Percentiles rank a stretch among this genome's conserved stretches.
These are phyloP conservation scores for Diuraphis noxia DNA, from an alignment of 1,140 invertebrate species.

Conservation along the genomic window DNA sequence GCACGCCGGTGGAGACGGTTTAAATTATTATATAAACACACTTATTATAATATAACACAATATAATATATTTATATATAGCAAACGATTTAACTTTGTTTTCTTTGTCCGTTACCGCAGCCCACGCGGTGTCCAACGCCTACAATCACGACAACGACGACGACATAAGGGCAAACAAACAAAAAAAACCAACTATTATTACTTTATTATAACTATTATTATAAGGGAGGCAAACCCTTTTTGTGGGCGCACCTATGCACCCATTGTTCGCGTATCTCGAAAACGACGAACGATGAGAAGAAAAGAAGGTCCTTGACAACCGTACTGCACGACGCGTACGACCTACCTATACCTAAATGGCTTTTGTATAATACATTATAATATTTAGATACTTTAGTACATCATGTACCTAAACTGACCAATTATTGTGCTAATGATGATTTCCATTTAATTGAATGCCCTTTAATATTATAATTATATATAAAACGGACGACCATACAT, in stretches of 20 bases:
- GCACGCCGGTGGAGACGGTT: neutral
- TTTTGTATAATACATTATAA: neutral
- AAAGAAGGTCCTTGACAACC: slow-evolving; percentile 2
- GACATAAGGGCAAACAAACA: neutral
- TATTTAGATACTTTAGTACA: neutral
- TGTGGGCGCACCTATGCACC: neutral
- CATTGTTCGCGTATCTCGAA: neutral
- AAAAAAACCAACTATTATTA: neutral
- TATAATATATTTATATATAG: neutral
- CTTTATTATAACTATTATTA: neutral
- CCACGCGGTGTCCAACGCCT: slow-evolving; percentile 31
- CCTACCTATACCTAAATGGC: neutral
- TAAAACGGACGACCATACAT: neutral
- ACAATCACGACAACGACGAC: neutral
- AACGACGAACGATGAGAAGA: neutral
- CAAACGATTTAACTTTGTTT: slow-evolving; percentile 19
- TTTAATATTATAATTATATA: neutral
- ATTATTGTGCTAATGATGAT: slow-evolving; percentile 37
- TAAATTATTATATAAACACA: slow-evolving; percentile 8
- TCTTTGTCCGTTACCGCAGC: neutral
- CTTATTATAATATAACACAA: neutral
- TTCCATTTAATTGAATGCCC: slow-evolving; percentile 28
- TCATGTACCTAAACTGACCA: neutral
- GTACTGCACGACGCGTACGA: neutral
- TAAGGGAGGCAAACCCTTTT: slow-evolving; percentile 13